phyloP scores from a whole-genome alignment of 2,113 vertebrate genomes.

The Xerus inauris region DNA sequence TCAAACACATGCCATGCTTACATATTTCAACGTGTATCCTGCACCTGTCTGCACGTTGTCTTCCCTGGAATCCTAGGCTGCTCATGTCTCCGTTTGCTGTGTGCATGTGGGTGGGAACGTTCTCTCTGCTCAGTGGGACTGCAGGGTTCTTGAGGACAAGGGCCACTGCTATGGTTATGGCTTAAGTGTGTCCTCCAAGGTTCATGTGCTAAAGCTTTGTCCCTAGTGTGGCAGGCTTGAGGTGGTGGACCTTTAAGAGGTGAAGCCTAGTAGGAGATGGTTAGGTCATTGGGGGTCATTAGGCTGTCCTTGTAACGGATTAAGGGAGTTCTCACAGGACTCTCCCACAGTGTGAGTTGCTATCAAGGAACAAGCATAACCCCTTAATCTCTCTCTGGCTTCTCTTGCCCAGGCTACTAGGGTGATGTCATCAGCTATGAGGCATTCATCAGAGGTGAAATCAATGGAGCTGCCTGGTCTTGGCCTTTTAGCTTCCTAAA shows the following conservation, averaged over 20 bases:
- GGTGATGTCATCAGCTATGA: background rate
- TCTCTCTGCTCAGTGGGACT: background rate
- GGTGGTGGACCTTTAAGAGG: background rate
- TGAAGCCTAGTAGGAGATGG: too few species aligned
- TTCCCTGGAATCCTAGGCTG: background rate
- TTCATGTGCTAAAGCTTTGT: background rate
- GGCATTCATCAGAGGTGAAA: background rate
- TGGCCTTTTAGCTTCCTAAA: background rate
- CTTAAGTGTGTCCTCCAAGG: background rate
- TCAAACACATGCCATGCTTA: background rate
- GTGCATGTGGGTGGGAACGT: accelerated
- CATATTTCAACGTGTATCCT: background rate
- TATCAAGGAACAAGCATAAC: too few species aligned
- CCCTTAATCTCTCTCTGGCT: too few species aligned
- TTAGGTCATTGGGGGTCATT: background rate
- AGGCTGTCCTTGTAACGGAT: background rate
- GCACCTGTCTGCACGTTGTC: accelerated
- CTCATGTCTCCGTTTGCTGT: background rate
- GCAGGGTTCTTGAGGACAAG: background rate
- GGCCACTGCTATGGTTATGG: too few species aligned
- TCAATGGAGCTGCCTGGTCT: background rate
- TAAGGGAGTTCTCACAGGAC: background rate
- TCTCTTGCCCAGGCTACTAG: too few species aligned
- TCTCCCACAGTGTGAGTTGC: background rate
- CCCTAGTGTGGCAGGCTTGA: background rate